A percentile compares a stretch with the other conserved stretches of the same genome.
phyloP scores from a whole-genome alignment of 2,888 invertebrate genomes.

The Vannuccia rotundouncinata region DNA sequence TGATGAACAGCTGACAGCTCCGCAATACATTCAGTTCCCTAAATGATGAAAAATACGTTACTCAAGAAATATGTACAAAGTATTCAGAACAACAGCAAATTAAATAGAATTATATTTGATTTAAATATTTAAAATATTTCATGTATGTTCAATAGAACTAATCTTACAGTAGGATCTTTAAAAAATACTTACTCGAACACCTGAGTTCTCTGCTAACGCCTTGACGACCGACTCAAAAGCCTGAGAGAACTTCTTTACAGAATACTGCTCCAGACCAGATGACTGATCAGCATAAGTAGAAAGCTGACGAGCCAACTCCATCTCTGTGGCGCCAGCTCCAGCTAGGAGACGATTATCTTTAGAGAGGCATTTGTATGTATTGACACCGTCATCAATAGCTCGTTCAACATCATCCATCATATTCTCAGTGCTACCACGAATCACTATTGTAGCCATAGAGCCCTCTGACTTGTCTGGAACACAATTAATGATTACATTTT shows the following conservation, averaged over 20 bases:
- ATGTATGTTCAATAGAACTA: too few species aligned
- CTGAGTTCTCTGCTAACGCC: conserved; percentile 86
- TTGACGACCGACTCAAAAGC: conserved; percentile 85
- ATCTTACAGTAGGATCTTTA: too few species aligned
- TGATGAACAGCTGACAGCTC: conserved; percentile 88
- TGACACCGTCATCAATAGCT: conserved; percentile 95
- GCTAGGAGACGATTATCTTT: conserved; percentile 67
- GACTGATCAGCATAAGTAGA: conserved; percentile 76
- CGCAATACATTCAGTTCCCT: conserved; percentile 70
- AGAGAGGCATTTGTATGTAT: conserved; percentile 86
- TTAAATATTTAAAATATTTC: too few species aligned
- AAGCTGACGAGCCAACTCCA: conserved; percentile 80
- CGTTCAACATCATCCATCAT: conserved; percentile 98
- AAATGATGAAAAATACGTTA: conserved; percentile 37
- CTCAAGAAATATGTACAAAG: too few species aligned
- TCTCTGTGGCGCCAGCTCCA: conserved; percentile 90
- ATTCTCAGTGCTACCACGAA: conserved; percentile 92
- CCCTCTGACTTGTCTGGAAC: conserved; percentile 15
- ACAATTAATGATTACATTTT: not conserved
- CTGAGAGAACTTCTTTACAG: conserved; percentile 77
- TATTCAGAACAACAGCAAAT: too few species aligned
- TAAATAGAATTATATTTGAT: too few species aligned
- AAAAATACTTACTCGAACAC: conserved; percentile 63
- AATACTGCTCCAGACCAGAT: conserved; percentile 91
- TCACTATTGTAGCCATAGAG: conserved; percentile 77